A percentile compares a stretch with the other conserved stretches of the same genome.
These are phyloP conservation scores for Ctenodactylus gundi DNA, from an alignment of 2,113 vertebrate genomes.

Conservation along the genomic window DNA sequence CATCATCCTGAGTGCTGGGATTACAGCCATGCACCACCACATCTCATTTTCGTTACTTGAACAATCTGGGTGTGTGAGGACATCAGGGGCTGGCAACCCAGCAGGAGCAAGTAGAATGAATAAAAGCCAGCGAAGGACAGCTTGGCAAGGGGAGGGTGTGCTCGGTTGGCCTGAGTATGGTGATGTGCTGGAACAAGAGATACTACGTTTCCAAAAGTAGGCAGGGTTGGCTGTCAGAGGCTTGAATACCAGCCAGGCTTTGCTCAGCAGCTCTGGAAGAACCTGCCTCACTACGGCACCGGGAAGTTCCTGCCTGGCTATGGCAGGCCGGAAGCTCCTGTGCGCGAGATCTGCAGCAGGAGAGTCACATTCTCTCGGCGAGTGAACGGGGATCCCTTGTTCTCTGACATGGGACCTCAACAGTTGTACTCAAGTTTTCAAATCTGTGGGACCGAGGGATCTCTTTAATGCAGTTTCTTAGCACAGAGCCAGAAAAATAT, in stretches of 20 bases:
- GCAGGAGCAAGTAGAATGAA: too few relatives aligned
- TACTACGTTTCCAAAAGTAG: background rate
- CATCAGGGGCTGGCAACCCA: background rate
- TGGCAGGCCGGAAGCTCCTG: accelerated
- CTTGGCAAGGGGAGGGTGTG: too few relatives aligned
- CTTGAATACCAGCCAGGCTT: too few relatives aligned
- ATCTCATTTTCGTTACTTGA: too few relatives aligned
- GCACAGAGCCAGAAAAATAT: background rate
- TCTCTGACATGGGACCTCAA: background rate
- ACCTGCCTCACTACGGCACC: too few relatives aligned
- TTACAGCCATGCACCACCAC: too few relatives aligned
- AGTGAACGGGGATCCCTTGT: accelerated
- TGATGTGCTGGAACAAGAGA: background rate
- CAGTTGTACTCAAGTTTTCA: background rate
- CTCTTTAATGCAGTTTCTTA: background rate
- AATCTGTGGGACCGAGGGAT: background rate
- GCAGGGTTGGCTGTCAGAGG: background rate
- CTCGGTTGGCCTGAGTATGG: too few relatives aligned
- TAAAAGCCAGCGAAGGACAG: too few relatives aligned
- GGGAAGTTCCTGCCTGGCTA: too few relatives aligned
- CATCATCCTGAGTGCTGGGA: too few relatives aligned
- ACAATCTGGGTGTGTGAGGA: background rate
- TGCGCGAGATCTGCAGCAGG: accelerated
- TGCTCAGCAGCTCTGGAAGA: background rate
- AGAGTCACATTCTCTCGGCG: accelerated